phyloP scores from a whole-genome alignment of 37 sponge, comb jelly and placozoan species.

The Bolinopsis microptera region DNA sequence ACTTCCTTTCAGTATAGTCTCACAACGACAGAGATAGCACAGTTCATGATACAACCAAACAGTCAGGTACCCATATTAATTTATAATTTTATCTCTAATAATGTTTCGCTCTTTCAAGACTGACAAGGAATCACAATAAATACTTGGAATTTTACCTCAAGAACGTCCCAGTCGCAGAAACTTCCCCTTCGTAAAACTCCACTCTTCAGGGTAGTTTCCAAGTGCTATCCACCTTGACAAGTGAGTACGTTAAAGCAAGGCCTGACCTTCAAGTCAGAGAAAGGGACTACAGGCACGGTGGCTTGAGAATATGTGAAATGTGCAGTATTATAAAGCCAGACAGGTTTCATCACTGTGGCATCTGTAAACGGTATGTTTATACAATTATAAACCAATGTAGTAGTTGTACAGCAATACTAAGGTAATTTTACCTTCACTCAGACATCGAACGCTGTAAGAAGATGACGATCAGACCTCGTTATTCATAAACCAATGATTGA shows the following conservation, averaged over 20 bases:
- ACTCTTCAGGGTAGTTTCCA: conserved; percentile 27
- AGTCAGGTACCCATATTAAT: background rate
- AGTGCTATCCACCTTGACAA: conserved; percentile 3
- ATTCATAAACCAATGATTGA: no score
- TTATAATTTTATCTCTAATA: background rate
- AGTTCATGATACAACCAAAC: conserved; percentile 52
- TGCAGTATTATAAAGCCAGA: conserved; percentile 63
- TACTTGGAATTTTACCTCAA: background rate
- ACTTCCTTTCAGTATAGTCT: conserved; percentile 46
- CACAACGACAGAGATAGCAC: conserved; percentile 22
- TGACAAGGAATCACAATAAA: background rate
- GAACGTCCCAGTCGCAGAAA: background rate
- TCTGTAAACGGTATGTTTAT: background rate
- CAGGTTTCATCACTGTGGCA: conserved; percentile 37
- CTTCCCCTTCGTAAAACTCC: background rate
- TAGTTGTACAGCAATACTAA: no score
- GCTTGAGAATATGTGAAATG: conserved; percentile 44
- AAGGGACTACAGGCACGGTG: conserved; percentile 60
- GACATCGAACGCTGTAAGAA: no score
- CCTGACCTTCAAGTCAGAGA: conserved; percentile 26
- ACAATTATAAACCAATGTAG: no score
- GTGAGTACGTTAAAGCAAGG: conserved; percentile 1
- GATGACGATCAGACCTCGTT: no score
- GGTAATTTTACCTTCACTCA: no score
- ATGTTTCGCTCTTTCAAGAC: background rate